Evolutionary conservation across 2,888 invertebrate genomes (phyloP), one percentile per base, ranked within the genome.

Genomic region (Notodonta ziczac): DNA sequence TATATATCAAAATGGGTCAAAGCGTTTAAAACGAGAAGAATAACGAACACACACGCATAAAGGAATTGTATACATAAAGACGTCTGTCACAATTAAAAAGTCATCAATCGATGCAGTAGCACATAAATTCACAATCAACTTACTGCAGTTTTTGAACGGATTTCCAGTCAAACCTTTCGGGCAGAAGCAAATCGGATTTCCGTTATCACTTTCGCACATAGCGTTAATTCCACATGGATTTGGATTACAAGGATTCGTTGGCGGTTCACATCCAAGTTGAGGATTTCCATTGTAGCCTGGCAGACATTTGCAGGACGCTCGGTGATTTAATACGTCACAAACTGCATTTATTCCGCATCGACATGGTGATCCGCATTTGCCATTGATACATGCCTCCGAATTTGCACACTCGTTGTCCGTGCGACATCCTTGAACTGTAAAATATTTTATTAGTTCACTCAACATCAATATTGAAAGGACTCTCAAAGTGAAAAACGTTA

Each of bases 161-260:
- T 98, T 98, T 86, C 98, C 98, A 5, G 98, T 98, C 68, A 97
- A 93, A 66, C 97, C 98, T 86, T 97, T 97, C 0, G 98, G 98
- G 82, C 98, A 98, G 91, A 95, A 97, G 81, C 98, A 98, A 72
- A 98, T 97, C 3, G 98, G 98, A 85, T 96, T 97, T 58, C 97
- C 98, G 76, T 96, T 96, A 76, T 97, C 97, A 57, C 96, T 94
- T 90, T 97, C 97, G 83, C 98, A 98, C 68, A 97, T 89, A 1
- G 98, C 98, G 79, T 97, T 96, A 3, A 94, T 88, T n/a, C 98
- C 98, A 78, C 98, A 98, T n/a, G 98, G 98, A 87, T 96, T 97
- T 35, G 97, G 97, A 67, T 95, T 93, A 78, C 98, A 98, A 1
- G 97, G 97, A 85, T 97, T 96, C 42, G 92, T 86, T n/a, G 97